Conservation (phyloP, 1,140 invertebrate species). For the Neodiprion virginianus region DNA sequence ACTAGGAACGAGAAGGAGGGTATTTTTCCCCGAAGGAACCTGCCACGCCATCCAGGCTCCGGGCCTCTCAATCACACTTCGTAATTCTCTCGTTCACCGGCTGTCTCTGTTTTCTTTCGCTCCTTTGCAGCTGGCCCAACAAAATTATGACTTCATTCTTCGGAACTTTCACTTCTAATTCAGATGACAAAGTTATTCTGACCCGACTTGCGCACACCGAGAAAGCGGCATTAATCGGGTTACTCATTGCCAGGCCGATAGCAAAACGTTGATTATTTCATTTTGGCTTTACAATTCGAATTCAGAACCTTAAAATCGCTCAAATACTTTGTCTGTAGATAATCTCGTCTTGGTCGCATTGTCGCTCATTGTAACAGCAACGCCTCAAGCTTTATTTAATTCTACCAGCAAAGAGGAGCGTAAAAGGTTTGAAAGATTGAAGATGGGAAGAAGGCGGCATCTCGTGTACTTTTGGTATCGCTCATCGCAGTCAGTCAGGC, state of each 20-base stretch:
- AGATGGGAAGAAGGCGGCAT: too few relatives aligned
- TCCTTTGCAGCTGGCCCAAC: not conserved
- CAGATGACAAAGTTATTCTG: not conserved
- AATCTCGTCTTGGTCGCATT: too few relatives aligned
- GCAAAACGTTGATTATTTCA: too few relatives aligned
- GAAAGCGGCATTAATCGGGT: conserved; percentile 32
- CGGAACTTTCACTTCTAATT: not conserved
- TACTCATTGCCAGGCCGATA: too few relatives aligned
- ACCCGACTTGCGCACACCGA: conserved; percentile 20
- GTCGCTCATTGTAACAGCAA: too few relatives aligned
- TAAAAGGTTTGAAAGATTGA: too few relatives aligned
- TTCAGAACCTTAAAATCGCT: too few relatives aligned
- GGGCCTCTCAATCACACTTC: not conserved
- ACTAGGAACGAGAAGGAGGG: not conserved
- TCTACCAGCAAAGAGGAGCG: too few relatives aligned
- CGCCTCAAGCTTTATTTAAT: too few relatives aligned
- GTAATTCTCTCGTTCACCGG: not conserved
- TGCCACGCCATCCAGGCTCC: not conserved
- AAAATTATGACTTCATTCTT: conserved; percentile 6
- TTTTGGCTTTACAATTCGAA: too few relatives aligned
- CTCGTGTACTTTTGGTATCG: not conserved
- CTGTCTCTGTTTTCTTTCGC: conserved; percentile 4
- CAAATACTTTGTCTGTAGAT: too few relatives aligned
- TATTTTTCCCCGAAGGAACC: conserved; percentile 1
- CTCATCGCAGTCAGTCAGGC: not conserved